A percentile compares a stretch with the other conserved stretches of the same genome.
Conservation (phyloP, 2,888 invertebrate species). For the Liposcelis brunnea region DNA sequence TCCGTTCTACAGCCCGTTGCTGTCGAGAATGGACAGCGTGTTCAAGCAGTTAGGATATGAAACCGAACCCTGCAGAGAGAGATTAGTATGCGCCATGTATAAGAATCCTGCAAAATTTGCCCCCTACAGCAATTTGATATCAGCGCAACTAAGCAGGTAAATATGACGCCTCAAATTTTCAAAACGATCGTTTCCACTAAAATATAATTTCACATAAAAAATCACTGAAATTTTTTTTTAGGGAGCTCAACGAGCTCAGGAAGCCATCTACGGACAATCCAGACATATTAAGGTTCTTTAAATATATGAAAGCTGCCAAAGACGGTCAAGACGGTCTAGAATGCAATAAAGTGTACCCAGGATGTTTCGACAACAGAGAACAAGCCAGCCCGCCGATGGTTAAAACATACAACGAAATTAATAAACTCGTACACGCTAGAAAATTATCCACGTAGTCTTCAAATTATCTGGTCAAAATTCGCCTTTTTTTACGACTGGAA, state of each 20-base stretch:
- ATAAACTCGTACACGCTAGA: slow-evolving; percentile 68
- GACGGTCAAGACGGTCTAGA: slow-evolving; percentile 67
- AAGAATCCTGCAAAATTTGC: slow-evolving; percentile 64
- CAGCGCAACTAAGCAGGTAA: slow-evolving; percentile 77
- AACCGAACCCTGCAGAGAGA: slow-evolving; percentile 56
- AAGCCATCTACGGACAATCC: slow-evolving; percentile 74
- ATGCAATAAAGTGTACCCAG: slow-evolving; percentile 47
- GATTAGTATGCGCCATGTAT: slow-evolving; percentile 70
- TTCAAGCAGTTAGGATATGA: slow-evolving; percentile 49
- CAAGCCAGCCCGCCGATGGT: slow-evolving; percentile 61
- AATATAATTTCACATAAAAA: no score
- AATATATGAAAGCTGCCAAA: slow-evolving; percentile 78
- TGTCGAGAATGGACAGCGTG: slow-evolving; percentile 60
- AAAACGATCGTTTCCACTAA: background rate
- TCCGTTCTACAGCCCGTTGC: slow-evolving; percentile 67
- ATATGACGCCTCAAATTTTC: slow-evolving; percentile 21
- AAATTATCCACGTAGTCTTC: slow-evolving; percentile 25
- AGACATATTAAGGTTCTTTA: slow-evolving; percentile 73
- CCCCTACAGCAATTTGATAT: slow-evolving; percentile 73
- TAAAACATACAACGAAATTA: slow-evolving; percentile 71
- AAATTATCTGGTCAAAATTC: no score
- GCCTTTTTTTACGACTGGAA: no score
- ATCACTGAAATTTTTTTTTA: slow-evolving; percentile 29
- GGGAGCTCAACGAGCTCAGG: slow-evolving; percentile 68
- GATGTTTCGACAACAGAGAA: slow-evolving; percentile 46